Conservation (phyloP, 2,888 invertebrate genomes). For the Sialis fuliginosa region DNA sequence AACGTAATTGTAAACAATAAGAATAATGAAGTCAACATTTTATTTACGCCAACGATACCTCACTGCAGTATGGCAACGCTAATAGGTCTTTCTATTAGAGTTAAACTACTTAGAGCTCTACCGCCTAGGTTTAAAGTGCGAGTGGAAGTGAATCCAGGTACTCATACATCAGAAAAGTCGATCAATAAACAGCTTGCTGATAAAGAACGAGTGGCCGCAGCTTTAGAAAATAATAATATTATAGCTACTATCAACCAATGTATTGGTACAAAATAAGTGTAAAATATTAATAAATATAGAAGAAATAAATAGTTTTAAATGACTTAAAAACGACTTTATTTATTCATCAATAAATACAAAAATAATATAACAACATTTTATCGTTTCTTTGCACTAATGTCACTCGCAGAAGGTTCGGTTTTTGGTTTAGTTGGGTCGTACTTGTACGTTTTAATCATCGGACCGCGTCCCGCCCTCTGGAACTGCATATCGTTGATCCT, state of each 20-base stretch:
- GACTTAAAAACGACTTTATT: neutral
- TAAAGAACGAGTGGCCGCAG: slow-evolving; percentile 95
- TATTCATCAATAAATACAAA: neutral
- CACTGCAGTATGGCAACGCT: slow-evolving; percentile 98
- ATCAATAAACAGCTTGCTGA: slow-evolving; percentile 97
- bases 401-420: slow-evolving; percentile 17
- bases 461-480: slow-evolving; percentile 68
- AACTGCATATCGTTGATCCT: slow-evolving; percentile 63
- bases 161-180: slow-evolving; percentile 78
- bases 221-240: slow-evolving; percentile 82
- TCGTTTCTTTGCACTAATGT: slow-evolving; percentile 36
- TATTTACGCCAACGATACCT: slow-evolving; percentile 95
- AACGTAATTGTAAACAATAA: slow-evolving; percentile 61
- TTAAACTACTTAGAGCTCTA: slow-evolving; percentile 71
- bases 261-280: slow-evolving; percentile 30
- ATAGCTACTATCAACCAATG: slow-evolving; percentile 92
- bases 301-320: too few relatives aligned
- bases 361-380: slow-evolving; percentile 12
- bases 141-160: slow-evolving; percentile 80
- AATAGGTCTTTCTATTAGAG: slow-evolving; percentile 80
- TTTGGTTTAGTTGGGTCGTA: slow-evolving; percentile 56
- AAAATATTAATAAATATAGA: too few relatives aligned
- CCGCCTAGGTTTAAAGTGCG: slow-evolving; percentile 73
- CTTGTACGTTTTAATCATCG: slow-evolving; percentile 73
- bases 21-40: slow-evolving; percentile 50